These are phyloP conservation scores for Drosophila repletoides DNA, from an alignment of 1,140 invertebrate genomes.

Conservation along the genomic window DNA sequence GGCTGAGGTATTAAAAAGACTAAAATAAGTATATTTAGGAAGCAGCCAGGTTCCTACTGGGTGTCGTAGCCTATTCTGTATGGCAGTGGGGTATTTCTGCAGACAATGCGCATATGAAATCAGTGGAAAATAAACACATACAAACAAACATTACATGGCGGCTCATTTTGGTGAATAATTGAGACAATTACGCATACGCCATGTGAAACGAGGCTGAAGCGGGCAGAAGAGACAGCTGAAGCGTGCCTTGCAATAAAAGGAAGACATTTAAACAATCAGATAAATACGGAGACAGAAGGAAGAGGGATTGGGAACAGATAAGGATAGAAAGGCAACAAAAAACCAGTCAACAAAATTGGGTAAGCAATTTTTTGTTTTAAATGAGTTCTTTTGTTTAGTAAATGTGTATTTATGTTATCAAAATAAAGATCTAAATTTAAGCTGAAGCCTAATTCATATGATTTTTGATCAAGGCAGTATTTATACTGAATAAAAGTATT, in stretches of 20 bases:
- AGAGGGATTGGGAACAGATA: not conserved
- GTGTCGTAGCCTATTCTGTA: too few species aligned
- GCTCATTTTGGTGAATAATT: slow-evolving; percentile 79
- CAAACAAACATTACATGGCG: slow-evolving; percentile 44
- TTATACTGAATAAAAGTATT: too few species aligned
- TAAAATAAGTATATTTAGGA: too few species aligned
- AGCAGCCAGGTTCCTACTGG: too few species aligned
- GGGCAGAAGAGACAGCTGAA: not conserved
- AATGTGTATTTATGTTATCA: too few species aligned
- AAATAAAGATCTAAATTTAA: too few species aligned
- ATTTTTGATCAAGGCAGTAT: too few species aligned
- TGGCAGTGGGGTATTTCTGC: slow-evolving; percentile 18
- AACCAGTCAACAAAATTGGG: too few species aligned
- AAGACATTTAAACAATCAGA: slow-evolving; percentile 10
- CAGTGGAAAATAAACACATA: slow-evolving; percentile 42
- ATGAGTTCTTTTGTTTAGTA: too few species aligned
- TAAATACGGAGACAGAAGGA: not conserved
- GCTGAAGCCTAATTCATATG: too few species aligned
- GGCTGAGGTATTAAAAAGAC: too few species aligned
- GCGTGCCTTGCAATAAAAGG: slow-evolving; percentile 10
- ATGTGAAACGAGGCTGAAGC: slow-evolving; percentile 30
- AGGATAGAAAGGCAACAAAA: not conserved
- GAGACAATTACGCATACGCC: slow-evolving; percentile 74
- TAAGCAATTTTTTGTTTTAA: too few species aligned
- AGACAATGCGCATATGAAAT: slow-evolving; percentile 73